Evolutionary conservation across 2,888 invertebrate species (phyloP).

Genomic region (Stegophylla sp.): DNA sequence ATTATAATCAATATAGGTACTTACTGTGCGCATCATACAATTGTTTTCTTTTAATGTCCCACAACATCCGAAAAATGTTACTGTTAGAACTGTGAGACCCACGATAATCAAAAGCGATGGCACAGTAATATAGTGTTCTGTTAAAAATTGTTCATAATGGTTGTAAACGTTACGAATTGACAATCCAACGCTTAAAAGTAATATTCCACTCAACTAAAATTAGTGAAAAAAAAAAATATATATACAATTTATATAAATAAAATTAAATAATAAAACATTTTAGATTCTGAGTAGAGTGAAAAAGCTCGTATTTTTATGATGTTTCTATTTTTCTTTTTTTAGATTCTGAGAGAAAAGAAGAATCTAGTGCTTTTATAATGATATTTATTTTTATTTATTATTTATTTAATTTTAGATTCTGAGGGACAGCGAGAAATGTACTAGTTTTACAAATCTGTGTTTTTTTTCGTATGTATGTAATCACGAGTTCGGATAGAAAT

Average conservation of each 20-base stretch:
- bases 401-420: too few species aligned
- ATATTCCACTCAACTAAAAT: conserved; percentile 61
- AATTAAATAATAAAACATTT: too few species aligned
- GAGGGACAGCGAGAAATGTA: too few species aligned
- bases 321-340: too few species aligned
- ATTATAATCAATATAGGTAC: conserved; percentile 43
- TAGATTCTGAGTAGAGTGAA: too few species aligned
- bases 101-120: conserved; percentile 74
- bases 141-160: conserved; percentile 60
- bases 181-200: conserved; percentile 60
- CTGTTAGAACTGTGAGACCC: conserved; percentile 71
- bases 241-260: background rate
- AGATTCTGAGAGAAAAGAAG: too few species aligned
- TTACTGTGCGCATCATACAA: conserved; percentile 65
- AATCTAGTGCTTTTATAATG: too few species aligned
- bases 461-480: too few species aligned
- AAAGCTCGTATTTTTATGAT: too few species aligned
- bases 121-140: conserved; percentile 60
- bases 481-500: too few species aligned
- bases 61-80: conserved; percentile 66
- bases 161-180: conserved; percentile 60
- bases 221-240: conserved; percentile 4
- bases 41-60: conserved; percentile 66
- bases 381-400: too few species aligned
- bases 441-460: too few species aligned